These are phyloP conservation scores for Dynastes hyllus DNA, from an alignment of 2,888 invertebrate species.

Conservation along the genomic window DNA sequence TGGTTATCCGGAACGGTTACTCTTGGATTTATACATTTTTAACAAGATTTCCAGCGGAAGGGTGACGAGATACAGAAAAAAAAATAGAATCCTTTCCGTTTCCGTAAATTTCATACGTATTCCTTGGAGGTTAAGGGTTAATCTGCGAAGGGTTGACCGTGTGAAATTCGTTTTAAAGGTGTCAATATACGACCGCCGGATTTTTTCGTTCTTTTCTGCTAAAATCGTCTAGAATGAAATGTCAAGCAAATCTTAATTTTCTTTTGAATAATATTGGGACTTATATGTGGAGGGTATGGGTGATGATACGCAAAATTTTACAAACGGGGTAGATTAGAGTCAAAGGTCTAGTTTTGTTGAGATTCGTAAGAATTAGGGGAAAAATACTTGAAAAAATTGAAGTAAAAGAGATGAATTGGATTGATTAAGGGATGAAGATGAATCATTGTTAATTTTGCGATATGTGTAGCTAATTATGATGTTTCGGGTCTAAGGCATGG, in stretches of 20 bases:
- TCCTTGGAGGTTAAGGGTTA: constrained; percentile 56
- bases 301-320: constrained; percentile 49
- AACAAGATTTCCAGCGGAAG: constrained; percentile 64
- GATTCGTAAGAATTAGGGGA: too few relatives aligned
- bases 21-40: constrained; percentile 65
- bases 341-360: too few relatives aligned
- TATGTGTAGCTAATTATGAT: too few relatives aligned
- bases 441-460: too few relatives aligned
- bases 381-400: too few relatives aligned
- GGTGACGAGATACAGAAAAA: constrained; percentile 46
- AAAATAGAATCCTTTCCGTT: constrained; percentile 46
- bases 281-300: neutral
- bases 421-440: too few relatives aligned
- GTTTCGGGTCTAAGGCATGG: too few relatives aligned
- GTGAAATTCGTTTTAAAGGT: constrained; percentile 62
- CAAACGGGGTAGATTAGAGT: constrained; percentile 39
- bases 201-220: constrained; percentile 22
- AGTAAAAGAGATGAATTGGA: too few relatives aligned
- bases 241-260: too few relatives aligned
- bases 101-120: constrained; percentile 58
- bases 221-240: too few relatives aligned
- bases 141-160: constrained; percentile 61
- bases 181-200: constrained; percentile 25
- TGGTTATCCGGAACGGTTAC: constrained; percentile 66
- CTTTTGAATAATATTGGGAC: too few relatives aligned